Evolutionary conservation across 2,888 invertebrate genomes (phyloP), one percentile per base, ranked within the genome.

Genomic region (Coelinius sp.): DNA sequence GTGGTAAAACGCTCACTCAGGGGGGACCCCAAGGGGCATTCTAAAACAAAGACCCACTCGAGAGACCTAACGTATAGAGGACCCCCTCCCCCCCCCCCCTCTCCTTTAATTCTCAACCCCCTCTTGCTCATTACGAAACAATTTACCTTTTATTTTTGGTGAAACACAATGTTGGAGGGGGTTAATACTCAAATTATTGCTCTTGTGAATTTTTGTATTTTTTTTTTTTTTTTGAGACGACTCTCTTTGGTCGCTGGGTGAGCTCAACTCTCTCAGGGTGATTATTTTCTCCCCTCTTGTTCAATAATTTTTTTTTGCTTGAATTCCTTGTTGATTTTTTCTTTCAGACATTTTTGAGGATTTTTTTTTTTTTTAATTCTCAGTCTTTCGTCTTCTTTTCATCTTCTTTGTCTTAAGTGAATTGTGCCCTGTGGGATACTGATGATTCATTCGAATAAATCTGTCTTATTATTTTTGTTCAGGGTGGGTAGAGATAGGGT

Each of bases 41-140:
- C 82, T 82, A 81, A 82, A 82, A 83, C 83, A 83, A 83, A 83
- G 83, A 82, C 78, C 66, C 66, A 73, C 68, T 74, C 74, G 71
- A 70, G 69, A 66, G 68, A 70, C 56, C 70, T 76, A 74, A 75
- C 76, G 77, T 79, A 73, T 79, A 53, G 80, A 80, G 81, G 81
- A 80, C 80, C 81, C 80, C 35, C 49, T 59, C 44, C 53, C 46
- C 49, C 59, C 44, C 53, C 46, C 1, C 44, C 38, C 35, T 41
- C 38, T 25, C 17, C 31, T 35, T 31, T 35, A 35, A 17, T 14
- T 59, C 14, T 59, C 2, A 7, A 14, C 7, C 27, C 20, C 35
- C 56, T 44, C 68, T 68, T 68, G 67, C 73, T 82, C 82, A 81
- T 84, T 82, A 83, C 80, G 80, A 84, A 83, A 82, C 81, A 80